Evolutionary conservation across 1,140 invertebrate genomes (phyloP), one percentile per base, ranked within the genome.

Genomic region (Diplogasteroides magnus): DNA sequence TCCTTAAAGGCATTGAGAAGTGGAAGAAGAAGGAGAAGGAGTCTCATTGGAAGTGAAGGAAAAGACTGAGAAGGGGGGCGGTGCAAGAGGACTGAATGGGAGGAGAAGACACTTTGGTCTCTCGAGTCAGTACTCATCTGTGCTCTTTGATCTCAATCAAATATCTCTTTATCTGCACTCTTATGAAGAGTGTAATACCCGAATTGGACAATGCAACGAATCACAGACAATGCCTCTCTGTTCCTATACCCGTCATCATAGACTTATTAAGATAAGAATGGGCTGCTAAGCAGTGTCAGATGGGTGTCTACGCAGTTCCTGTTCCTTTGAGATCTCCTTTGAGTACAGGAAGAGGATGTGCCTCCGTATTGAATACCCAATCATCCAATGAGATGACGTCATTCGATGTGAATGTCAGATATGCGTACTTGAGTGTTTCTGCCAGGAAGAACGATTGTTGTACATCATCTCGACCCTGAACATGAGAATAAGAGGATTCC

Each of bases 301-400:
- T n/a, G n/a, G n/a, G n/a, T n/a, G n/a, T n/a, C n/a, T n/a, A n/a
- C n/a, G n/a, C n/a, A n/a, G n/a, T n/a, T n/a, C n/a, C n/a, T n/a
- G n/a, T n/a, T n/a, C n/a, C n/a, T n/a, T n/a, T n/a, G n/a, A n/a
- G n/a, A n/a, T 48, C 37, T 48, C 37, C 37, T 19, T 48, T 48
- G 6, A 48, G 37, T 58, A 77, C 65, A 0, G 77, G 77, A 70
- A 98, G 86, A n/a, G 94, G 91, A 86, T 98, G 95, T 25, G 93
- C 96, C 86, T 98, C 96, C 0, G 95, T 97, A 83, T 98, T 99
- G 85, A 97, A 93, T 2, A 98, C 94, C 94, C 94, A 99, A 77
- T 96, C 89, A 84, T 98, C 91, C 55, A 99, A 86, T 3, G 92
- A 89, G 73, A 98, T 87, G 59, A 96, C 86, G 67, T 88, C 88